Evolutionary conservation across 2,797 vertebrate species (phyloP).

Genomic region (Momotus momota): DNA sequence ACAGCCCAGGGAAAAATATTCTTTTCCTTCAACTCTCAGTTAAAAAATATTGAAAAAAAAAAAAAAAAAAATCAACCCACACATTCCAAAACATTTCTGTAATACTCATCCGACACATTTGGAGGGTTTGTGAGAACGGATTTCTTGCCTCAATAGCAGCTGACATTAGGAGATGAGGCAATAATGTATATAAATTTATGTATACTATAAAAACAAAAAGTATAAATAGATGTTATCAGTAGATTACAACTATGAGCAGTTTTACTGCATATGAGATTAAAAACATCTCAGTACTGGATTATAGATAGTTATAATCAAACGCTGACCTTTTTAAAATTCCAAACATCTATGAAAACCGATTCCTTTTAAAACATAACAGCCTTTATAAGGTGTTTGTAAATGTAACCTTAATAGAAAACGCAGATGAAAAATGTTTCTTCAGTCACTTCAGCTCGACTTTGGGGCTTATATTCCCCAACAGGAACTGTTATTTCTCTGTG

Average conservation of each 20-base stretch:
- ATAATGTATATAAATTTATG: background rate
- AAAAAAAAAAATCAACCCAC: background rate
- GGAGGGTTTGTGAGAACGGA: background rate
- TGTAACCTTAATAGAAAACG: background rate
- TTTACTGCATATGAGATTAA: background rate
- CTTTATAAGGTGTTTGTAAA: background rate
- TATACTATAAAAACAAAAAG: background rate
- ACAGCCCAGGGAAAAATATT: slow-evolving; percentile 7
- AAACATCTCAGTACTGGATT: background rate
- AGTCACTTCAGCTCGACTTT: background rate
- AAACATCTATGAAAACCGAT: background rate
- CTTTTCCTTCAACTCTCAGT: background rate
- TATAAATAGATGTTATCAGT: background rate
- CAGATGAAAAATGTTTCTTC: background rate
- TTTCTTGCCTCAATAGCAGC: background rate
- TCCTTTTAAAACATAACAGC: background rate
- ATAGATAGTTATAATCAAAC: slow-evolving; percentile 15
- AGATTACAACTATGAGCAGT: background rate
- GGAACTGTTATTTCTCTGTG: background rate
- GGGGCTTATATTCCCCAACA: background rate
- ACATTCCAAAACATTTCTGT: background rate
- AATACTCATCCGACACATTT: background rate
- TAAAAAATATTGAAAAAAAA: background rate
- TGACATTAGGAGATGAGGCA: background rate
- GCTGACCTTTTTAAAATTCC: slow-evolving; percentile 25